phyloP scores from a whole-genome alignment of 1,140 invertebrate species.

The Heliconius himera region DNA sequence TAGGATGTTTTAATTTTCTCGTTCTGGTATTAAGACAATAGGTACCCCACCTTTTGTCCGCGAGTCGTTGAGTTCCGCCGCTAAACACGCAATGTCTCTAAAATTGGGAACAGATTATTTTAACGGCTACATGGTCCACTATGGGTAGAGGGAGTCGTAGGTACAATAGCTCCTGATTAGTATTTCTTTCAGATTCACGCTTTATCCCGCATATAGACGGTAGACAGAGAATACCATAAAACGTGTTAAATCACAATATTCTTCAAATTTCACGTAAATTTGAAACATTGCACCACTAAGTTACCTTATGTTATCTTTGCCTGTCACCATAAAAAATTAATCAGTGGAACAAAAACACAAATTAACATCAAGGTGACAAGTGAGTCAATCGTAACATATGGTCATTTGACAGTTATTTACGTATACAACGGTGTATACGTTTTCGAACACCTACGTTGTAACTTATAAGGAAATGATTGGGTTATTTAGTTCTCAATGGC shows the following conservation, averaged over 20 bases:
- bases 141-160: no score
- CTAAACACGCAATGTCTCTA: no score
- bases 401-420: conserved; percentile 14
- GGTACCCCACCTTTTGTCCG: no score
- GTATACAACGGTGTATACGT: conserved; percentile 1
- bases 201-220: no score
- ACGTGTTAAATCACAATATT: not conserved
- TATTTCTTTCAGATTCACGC: no score
- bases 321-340: conserved; percentile 9
- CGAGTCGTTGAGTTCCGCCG: no score
- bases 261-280: not conserved
- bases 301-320: no score
- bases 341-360: conserved; percentile 4
- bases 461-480: conserved; percentile 8
- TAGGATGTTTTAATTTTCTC: not conserved
- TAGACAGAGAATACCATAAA: not conserved
- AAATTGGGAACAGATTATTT: no score
- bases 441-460: conserved; percentile 3
- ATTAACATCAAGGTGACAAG: not conserved
- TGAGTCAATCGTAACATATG: conserved; percentile 16
- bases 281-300: no score
- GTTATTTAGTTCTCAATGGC: not conserved
- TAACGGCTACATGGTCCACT: no score
- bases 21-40: no score
- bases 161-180: no score